A percentile compares a stretch with the other conserved stretches of the same genome.
Conservation (phyloP, 2,113 vertebrate species). For the Brachionichthys hirsutus region DNA sequence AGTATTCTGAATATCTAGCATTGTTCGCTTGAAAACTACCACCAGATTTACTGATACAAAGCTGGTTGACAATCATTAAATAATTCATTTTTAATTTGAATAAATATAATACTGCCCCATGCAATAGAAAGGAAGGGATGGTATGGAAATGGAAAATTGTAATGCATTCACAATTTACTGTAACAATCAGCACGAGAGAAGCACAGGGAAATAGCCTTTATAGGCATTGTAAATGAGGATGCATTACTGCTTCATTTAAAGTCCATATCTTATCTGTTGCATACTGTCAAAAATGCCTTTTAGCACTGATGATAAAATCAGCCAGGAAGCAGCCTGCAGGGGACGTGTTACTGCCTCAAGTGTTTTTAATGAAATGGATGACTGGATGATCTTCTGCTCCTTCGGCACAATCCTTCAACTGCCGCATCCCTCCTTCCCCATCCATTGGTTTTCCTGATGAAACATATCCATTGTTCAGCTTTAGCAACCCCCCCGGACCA, state of each 20-base stretch:
- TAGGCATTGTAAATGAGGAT: neutral
- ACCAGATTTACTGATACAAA: too few relatives aligned
- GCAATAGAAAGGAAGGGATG: too few relatives aligned
- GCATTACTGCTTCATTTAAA: neutral
- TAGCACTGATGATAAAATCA: conserved; percentile 1
- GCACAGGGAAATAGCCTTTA: neutral
- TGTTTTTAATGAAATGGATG: conserved; percentile 32
- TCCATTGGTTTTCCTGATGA: conserved; percentile 50
- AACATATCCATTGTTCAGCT: conserved; percentile 47
- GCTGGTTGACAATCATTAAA: too few relatives aligned
- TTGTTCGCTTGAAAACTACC: too few relatives aligned
- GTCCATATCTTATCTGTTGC: conserved; percentile 9
- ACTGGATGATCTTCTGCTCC: conserved; percentile 31
- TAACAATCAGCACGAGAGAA: neutral
- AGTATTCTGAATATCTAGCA: too few relatives aligned
- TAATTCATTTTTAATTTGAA: too few relatives aligned
- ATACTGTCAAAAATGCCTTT: conserved; percentile 3
- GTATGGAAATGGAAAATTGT: too few relatives aligned
- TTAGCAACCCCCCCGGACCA: too few relatives aligned
- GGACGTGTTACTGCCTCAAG: neutral
- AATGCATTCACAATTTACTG: neutral
- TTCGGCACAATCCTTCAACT: conserved; percentile 45
- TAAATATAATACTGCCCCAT: too few relatives aligned
- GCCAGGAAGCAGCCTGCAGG: neutral
- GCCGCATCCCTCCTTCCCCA: conserved; percentile 23